Evolutionary conservation across 2,888 invertebrate genomes (phyloP), one percentile per base, ranked within the genome.

Genomic region (Parascotia fuliginaria): DNA sequence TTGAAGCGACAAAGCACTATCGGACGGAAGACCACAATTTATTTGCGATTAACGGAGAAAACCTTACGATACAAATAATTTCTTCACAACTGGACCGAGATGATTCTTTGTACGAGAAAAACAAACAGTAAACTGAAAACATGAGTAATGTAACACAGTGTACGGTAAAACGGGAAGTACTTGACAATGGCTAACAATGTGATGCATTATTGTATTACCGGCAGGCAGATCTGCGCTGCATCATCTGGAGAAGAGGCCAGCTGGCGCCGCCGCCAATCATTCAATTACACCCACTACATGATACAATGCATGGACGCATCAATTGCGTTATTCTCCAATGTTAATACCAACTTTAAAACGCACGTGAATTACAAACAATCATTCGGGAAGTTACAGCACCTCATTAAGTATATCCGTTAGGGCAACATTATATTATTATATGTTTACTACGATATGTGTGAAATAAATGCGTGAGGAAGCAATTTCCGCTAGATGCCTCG

Each of bases 181-280:
- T 61, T 50, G 60, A 56, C 65, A 70, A 65, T 68, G 66, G 69
- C 55, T 70, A 77, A 79, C 72, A 58, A 79, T 67, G 74, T 75
- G 79, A 76, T 79, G 76, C 69, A 76, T 75, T 64, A 71, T 75
- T 75, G 75, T 32, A 31, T 37, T 44, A 40, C 12, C 34, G 57
- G 81, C 77, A 83, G 79, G 79, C 77, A 70, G 55, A 62, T 71
- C 85, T 87, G 87, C 71, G 52, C 72, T 79, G 72, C 81, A 75
- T 88, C 87, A 85, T 75, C 77, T 83, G 76, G 73, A 83, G 84
- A 81, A 85, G 83, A 83, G 81, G 79, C 79, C 76, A 79, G 63
- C 71, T 82, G 88, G 87, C 88, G 87, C 83, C 80, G 79, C 80
- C 55, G 76, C 66, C 84, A 88, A 88, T 88, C 85, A 83, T 86